Evolutionary conservation across 2,888 invertebrate species (phyloP).

Genomic region (Beris morrisii): DNA sequence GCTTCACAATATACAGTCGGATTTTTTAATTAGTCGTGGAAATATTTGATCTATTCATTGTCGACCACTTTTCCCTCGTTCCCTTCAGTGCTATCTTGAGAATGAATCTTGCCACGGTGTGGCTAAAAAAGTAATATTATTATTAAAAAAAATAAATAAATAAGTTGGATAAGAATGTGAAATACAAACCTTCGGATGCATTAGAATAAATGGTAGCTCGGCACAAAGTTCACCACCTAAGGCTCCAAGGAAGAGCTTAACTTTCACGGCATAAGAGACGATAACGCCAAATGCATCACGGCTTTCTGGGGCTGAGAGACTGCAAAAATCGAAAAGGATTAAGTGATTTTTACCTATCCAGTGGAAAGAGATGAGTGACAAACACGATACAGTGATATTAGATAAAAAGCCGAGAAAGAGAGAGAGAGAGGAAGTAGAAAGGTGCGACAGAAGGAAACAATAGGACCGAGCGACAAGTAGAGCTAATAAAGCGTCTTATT

Average conservation of each 20-base stretch:
- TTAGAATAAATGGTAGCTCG: constrained; percentile 87
- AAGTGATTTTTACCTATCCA: constrained; percentile 2
- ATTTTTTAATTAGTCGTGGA: too few relatives aligned
- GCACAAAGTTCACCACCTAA: constrained; percentile 90
- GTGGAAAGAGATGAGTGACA: too few relatives aligned
- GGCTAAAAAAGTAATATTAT: constrained; percentile 31
- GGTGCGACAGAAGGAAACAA: too few relatives aligned
- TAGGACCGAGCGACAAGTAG: too few relatives aligned
- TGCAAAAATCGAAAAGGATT: constrained; percentile 44
- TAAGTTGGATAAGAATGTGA: background rate
- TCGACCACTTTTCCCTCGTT: constrained; percentile 32
- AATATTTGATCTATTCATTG: constrained; percentile 24
- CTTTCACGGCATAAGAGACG: constrained; percentile 93
- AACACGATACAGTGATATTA: too few relatives aligned
- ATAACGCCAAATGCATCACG: constrained; percentile 94
- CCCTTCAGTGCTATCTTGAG: background rate
- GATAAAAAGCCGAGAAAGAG: too few relatives aligned
- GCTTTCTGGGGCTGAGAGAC: constrained; percentile 74
- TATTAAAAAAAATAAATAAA: background rate
- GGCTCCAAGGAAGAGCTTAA: constrained; percentile 90
- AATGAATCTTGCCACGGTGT: constrained; percentile 36
- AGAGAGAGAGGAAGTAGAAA: too few relatives aligned
- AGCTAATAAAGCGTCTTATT: too few relatives aligned
- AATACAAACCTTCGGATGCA: constrained; percentile 77
- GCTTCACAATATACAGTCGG: too few relatives aligned